These are phyloP conservation scores for Chrysomallon squamiferum DNA, from an alignment of 1,140 invertebrate species.

Conservation along the genomic window DNA sequence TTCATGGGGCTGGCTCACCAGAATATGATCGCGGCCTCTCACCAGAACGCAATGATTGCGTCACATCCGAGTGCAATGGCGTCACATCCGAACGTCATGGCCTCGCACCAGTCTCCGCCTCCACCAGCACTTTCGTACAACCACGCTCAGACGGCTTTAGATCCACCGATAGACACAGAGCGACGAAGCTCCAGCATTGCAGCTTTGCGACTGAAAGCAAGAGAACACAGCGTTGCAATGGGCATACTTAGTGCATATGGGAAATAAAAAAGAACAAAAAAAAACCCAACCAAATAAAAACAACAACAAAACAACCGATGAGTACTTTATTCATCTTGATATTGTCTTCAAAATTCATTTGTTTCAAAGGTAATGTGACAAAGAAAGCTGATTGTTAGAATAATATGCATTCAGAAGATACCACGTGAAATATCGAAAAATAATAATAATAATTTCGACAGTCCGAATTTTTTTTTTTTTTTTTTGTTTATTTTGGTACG, in stretches of 20 bases:
- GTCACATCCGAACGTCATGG: constrained; percentile 10
- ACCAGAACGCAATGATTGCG: neutral
- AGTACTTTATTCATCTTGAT: too few relatives aligned
- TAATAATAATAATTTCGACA: too few relatives aligned
- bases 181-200: constrained; percentile 86
- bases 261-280: constrained; percentile 14
- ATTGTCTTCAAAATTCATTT: too few relatives aligned
- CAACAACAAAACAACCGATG: too few relatives aligned
- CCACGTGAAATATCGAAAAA: too few relatives aligned
- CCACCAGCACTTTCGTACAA: constrained; percentile 15
- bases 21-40: constrained; percentile 20
- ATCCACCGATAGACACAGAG: constrained; percentile 68
- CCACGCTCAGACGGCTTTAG: constrained; percentile 22
- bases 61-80: constrained; percentile 13
- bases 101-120: constrained; percentile 9
- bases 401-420: too few relatives aligned
- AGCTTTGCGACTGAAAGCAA: constrained; percentile 83
- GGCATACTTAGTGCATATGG: constrained; percentile 46
- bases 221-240: constrained; percentile 73
- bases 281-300: too few relatives aligned
- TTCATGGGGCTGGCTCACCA: constrained; percentile 44
- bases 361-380: too few relatives aligned
- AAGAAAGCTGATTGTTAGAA: too few relatives aligned
- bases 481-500: too few relatives aligned
- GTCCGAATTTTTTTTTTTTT: too few relatives aligned